phyloP scores from a whole-genome alignment of 2,113 vertebrate genomes.

The Candoia aspera region DNA sequence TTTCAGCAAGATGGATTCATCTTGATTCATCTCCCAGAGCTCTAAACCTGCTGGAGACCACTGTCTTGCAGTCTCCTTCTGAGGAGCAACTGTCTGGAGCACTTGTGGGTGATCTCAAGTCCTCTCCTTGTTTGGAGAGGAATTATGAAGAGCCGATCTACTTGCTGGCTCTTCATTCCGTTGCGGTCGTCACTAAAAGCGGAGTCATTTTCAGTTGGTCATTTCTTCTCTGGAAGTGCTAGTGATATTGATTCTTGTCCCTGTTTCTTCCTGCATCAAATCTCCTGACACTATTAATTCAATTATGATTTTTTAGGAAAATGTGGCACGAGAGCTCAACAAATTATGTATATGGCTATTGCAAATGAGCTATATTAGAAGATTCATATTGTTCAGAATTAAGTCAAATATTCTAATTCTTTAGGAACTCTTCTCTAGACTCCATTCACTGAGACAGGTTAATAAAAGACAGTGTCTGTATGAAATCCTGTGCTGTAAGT shows the following conservation, averaged over 20 bases:
- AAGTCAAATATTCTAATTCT: not conserved
- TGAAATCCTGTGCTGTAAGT: not conserved
- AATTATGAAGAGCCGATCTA: no score
- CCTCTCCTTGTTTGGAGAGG: no score
- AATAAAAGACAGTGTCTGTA: not conserved
- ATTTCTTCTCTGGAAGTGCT: no score
- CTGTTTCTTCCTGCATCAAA: not conserved
- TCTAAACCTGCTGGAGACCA: no score
- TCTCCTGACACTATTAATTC: not conserved
- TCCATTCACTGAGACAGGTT: not conserved
- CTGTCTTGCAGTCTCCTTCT: no score
- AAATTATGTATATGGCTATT: not conserved
- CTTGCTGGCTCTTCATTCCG: no score
- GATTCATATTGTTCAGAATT: not conserved
- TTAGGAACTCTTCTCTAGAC: not conserved
- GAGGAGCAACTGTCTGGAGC: no score
- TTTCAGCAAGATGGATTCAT: no score
- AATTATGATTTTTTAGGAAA: not conserved
- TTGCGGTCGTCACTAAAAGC: no score
- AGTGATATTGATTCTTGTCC: not conserved
- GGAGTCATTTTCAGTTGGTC: no score
- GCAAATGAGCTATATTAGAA: not conserved
- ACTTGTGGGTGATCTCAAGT: no score
- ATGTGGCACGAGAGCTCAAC: not conserved
- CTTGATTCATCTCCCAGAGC: no score